phyloP scores from a whole-genome alignment of 35 echinoderm and acorn worm genomes.

The Eucidaris tribuloides region DNA sequence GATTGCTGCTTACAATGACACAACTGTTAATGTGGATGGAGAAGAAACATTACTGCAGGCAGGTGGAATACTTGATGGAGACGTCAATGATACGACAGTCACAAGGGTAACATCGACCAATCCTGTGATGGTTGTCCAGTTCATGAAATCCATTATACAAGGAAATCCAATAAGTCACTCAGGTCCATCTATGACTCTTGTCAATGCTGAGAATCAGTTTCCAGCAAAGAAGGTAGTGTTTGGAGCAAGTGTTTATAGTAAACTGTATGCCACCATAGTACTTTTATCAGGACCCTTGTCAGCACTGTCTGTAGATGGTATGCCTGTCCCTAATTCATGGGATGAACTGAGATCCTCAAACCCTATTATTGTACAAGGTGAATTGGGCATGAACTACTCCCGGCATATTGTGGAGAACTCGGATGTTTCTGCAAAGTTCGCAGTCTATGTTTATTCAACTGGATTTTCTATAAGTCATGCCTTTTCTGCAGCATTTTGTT shows the following conservation, averaged over 20 bases:
- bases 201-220: background rate
- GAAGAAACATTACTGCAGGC: background rate
- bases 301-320: too few relatives aligned
- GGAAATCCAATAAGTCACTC: background rate
- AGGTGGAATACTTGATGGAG: background rate
- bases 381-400: too few relatives aligned
- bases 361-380: too few relatives aligned
- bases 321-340: too few relatives aligned
- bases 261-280: background rate
- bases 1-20: background rate
- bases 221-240: background rate
- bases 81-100: background rate
- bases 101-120: background rate
- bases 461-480: too few relatives aligned
- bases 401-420: too few relatives aligned
- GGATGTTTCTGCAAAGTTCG: too few relatives aligned
- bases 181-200: background rate
- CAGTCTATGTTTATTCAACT: too few relatives aligned
- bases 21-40: background rate
- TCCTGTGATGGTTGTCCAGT: background rate
- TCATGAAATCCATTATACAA: background rate
- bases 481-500: too few relatives aligned
- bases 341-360: too few relatives aligned
- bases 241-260: background rate
- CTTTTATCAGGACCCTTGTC: too few relatives aligned